A percentile compares a stretch with the other conserved stretches of the same genome.
phyloP scores from a whole-genome alignment of 2,888 invertebrate species.

The Trissonchulus sp. region DNA sequence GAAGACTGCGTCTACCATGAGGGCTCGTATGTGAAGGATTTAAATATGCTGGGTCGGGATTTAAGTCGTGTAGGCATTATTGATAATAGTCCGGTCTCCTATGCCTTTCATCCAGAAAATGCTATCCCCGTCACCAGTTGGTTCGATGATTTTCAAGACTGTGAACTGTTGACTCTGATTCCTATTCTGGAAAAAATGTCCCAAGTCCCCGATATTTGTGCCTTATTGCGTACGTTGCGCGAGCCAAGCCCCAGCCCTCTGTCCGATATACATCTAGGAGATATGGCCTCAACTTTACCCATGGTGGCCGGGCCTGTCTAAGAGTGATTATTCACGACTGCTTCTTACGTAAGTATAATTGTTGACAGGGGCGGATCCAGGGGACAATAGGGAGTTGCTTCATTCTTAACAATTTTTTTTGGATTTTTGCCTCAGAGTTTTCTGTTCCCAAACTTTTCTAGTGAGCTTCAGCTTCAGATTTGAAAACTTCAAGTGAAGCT shows the following conservation, averaged over 20 bases:
- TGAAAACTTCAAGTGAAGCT: no score
- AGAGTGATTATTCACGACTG: no score
- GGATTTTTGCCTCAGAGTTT: no score
- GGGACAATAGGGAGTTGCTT: no score
- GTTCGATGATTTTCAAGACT: slow-evolving; percentile 97
- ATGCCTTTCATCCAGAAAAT: slow-evolving; percentile 99
- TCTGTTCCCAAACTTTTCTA: no score
- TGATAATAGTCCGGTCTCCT: slow-evolving; percentile 97
- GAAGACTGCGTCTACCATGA: slow-evolving; percentile 98
- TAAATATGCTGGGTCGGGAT: slow-evolving; percentile 89
- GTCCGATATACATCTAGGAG: not conserved
- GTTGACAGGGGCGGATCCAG: no score
- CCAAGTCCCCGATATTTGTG: slow-evolving; percentile 12
- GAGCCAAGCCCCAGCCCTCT: slow-evolving; percentile 24
- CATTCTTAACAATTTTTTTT: slow-evolving; percentile 4
- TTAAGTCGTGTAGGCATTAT: slow-evolving; percentile 91
- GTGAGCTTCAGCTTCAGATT: no score
- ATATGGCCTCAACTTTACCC: not conserved
- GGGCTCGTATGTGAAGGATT: slow-evolving; percentile 95
- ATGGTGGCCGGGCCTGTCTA: no score
- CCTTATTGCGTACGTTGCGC: not conserved
- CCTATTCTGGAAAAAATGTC: slow-evolving; percentile 87
- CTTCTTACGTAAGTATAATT: no score
- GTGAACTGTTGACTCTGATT: slow-evolving; percentile 87
- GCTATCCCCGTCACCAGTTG: slow-evolving; percentile 97